These are phyloP conservation scores for Sapayoa aenigma DNA, from an alignment of 2,113 vertebrate species.

Conservation along the genomic window DNA sequence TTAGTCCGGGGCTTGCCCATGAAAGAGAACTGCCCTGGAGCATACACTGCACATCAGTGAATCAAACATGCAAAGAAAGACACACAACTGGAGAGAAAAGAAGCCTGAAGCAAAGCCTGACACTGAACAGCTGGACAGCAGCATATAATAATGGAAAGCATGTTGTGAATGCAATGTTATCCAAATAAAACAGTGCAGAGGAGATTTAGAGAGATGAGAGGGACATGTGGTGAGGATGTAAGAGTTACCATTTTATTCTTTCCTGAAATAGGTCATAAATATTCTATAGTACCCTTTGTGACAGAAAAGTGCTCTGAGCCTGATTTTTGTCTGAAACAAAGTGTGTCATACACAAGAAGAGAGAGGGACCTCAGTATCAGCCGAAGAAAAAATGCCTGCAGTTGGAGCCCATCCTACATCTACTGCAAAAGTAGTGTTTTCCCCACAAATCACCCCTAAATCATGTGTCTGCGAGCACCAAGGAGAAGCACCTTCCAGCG, in stretches of 20 bases:
- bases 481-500: neutral
- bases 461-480: fast-evolving
- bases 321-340: constrained; percentile 25
- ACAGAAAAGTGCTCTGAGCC: neutral
- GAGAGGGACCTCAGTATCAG: neutral
- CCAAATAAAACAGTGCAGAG: constrained; percentile 40
- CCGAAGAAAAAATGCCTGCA: neutral
- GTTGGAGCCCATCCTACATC: neutral
- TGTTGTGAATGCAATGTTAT: neutral
- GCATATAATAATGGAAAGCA: constrained; percentile 41
- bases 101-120: constrained; percentile 48
- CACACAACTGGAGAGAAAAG: constrained; percentile 37
- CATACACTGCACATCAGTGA: constrained; percentile 28
- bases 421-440: neutral
- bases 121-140: constrained; percentile 58
- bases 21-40: constrained; percentile 40
- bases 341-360: neutral
- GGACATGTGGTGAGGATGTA: constrained; percentile 13
- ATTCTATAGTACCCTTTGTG: constrained; percentile 12
- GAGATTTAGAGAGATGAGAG: constrained; percentile 48
- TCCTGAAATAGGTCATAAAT: constrained; percentile 9
- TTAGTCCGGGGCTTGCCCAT: constrained; percentile 38
- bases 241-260: constrained; percentile 43
- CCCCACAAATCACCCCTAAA: neutral
- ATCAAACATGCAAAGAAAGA: constrained; percentile 44